Base-by-base conservation (phyloP, 2,797 vertebrate species). In the Gymnodraco acuticeps region DNA sequence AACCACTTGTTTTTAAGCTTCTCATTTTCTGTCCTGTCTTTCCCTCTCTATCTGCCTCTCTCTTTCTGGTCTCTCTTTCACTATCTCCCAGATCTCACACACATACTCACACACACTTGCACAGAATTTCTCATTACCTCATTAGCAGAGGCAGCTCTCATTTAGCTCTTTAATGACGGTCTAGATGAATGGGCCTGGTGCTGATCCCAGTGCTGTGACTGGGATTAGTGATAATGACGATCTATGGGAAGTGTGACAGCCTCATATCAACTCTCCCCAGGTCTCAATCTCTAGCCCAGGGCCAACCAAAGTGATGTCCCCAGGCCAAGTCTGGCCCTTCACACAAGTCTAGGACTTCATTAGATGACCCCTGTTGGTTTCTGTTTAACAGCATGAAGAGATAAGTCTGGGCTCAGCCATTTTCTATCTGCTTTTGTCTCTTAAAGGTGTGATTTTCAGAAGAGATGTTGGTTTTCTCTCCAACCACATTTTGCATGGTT, bases 161-260 rank as follows among this genome's bases (percentile, higher is more conserved):
- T 94, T 94, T 94, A 93, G 93, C 87, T 88, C 87, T 93, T 93
- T 94, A 94, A 94, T 94, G 92, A 93, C 67, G 81, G 90, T 92
- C 88, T 90, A 92, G 93, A 95, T 94, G 93, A 93, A 94, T 92
- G 92, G 90, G 86, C 85, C 83, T 88, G 87, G 82, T 87, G 83
- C 88, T 93, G 89, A 92, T 93, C 86, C 92, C 92, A 91, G 90
- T 70, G 86, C 89, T 91, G 88, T 93, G 92, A 93, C 91, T 93
- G 92, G 92, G 93, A 94, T 95, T 95, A 95, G 93, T 80, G 94
- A 92, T 93, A 90, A 94, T 93, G 91, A 91, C 77, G 93, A 94
- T 94, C 90, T 93, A 83, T 91, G 93, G 91, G 88, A 92, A 90
- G 87, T 92, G 92, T 94, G 92, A 95, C 93, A 93, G 93, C 89